These are phyloP conservation scores for Micropoecilia bifurca DNA, from an alignment of 2,797 vertebrate genomes.

Conservation along the genomic window DNA sequence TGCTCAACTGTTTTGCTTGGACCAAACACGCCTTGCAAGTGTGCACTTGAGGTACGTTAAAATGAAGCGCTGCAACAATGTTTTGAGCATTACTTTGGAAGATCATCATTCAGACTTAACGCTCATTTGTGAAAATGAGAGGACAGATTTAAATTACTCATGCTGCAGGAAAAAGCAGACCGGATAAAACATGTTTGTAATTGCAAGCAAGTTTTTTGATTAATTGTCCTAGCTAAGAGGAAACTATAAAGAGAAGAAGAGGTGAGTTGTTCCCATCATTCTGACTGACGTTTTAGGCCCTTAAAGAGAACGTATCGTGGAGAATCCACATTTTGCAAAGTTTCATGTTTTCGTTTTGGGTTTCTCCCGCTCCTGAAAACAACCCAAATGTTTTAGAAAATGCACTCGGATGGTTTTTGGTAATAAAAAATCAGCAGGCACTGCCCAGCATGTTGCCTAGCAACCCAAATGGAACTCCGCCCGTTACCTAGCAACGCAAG, in stretches of 20 bases:
- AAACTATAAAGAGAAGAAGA: constrained; percentile 72
- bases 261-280: constrained; percentile 42
- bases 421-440: too few species aligned
- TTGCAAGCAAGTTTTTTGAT: constrained; percentile 35
- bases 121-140: constrained; percentile 42
- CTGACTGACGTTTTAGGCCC: constrained; percentile 38
- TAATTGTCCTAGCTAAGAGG: constrained; percentile 52
- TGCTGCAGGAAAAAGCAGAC: background rate
- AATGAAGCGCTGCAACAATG: constrained; percentile 45
- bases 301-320: background rate
- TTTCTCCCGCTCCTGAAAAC: too few species aligned
- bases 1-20: constrained; percentile 67
- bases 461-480: too few species aligned
- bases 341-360: too few species aligned
- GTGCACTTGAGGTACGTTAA: constrained; percentile 61
- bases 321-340: too few species aligned
- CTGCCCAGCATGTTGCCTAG: too few species aligned
- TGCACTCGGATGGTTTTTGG: too few species aligned
- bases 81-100: constrained; percentile 33
- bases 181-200: constrained; percentile 7
- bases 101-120: constrained; percentile 23
- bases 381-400: too few species aligned
- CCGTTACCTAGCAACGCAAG: too few species aligned
- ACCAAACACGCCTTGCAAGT: constrained; percentile 48
- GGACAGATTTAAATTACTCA: constrained; percentile 1